Evolutionary conservation across 2,888 invertebrate genomes (phyloP), one percentile per base, ranked within the genome.

Genomic region (Cinara cedri): DNA sequence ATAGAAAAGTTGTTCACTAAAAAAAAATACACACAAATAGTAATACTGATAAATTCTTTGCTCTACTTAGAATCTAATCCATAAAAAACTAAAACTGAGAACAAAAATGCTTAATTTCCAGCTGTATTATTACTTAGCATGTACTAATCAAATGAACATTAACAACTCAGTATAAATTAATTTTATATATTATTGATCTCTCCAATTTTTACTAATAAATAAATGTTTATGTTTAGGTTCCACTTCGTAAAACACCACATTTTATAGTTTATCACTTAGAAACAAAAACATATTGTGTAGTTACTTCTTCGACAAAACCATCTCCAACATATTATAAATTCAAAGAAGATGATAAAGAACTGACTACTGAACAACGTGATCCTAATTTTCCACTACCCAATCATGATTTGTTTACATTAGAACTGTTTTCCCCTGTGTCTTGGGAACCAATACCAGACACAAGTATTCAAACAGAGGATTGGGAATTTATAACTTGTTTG

Each of bases 401-500:
- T 75, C 90, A 92, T 83, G 95, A 96, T 82, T 90, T 90, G 82
- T 98, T 97, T 86, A 92, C 93, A 62, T 90, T 98, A 84, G 93
- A 95, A 84, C 88, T 99, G 62, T 96, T 97, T 86, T 97, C 97
- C 0, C 97, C 90, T n/a, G 88, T 89, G 72, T 89, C 89, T 65
- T 90, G 90, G 90, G 88, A 89, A 84, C 90, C 94, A 51, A 94
- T 96, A 81, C 96, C 96, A 1, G 95, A 95, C 86, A 95, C 95
- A 0, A 90, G 90, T 83, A 92, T 95, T 81, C 94, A 96, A 83
- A 88, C 98, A 83, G 97, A 97, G 82, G 95, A 95, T 82, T 98
- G 97, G 95, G 98, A 98, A 84, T 96, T 97, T 85, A 95, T 97
- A 19, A 96, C 96, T 0, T 95, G 96, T 83, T 88, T 97, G 82